Evolutionary conservation across 2,797 vertebrate species (phyloP).

Genomic region (Coregonus sp.): DNA sequence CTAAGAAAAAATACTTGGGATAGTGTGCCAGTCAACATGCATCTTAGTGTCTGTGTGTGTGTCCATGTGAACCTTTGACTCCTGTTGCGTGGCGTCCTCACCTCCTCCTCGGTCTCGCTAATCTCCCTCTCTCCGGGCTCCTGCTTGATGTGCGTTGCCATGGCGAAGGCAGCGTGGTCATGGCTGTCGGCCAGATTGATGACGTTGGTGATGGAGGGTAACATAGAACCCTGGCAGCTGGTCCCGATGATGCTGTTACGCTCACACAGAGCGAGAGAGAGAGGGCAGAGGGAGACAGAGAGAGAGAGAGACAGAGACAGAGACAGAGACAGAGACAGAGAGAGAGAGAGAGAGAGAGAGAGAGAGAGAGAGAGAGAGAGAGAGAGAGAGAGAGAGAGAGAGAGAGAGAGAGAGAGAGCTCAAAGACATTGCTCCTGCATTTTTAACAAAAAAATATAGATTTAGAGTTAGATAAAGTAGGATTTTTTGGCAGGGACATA

Average conservation of each 20-base stretch:
- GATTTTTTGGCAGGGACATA: no score
- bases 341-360: no score
- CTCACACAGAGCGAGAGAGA: conserved; percentile 77
- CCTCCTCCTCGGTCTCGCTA: conserved; percentile 98
- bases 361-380: no score
- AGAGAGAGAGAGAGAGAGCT: no score
- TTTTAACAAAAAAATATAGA: no score
- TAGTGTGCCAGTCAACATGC: background rate
- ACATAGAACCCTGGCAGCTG: conserved; percentile 96
- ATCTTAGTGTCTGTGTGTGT: background rate
- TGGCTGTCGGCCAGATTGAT: conserved; percentile 99
- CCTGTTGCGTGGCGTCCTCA: conserved; percentile 49
- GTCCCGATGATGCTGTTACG: conserved; percentile 91
- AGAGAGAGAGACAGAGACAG: no score
- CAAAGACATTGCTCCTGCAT: no score
- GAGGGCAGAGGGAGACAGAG: no score
- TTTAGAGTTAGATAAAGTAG: no score
- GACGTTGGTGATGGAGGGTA: conserved; percentile 98
- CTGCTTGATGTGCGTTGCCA: conserved; percentile 97
- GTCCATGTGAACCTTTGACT: background rate
- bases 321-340: no score
- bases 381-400: no score
- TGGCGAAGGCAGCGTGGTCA: conserved; percentile 94
- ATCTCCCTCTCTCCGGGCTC: conserved; percentile 95
- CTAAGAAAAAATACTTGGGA: background rate